phyloP scores from a whole-genome alignment of 2,888 invertebrate genomes.

The Pteria penguin region DNA sequence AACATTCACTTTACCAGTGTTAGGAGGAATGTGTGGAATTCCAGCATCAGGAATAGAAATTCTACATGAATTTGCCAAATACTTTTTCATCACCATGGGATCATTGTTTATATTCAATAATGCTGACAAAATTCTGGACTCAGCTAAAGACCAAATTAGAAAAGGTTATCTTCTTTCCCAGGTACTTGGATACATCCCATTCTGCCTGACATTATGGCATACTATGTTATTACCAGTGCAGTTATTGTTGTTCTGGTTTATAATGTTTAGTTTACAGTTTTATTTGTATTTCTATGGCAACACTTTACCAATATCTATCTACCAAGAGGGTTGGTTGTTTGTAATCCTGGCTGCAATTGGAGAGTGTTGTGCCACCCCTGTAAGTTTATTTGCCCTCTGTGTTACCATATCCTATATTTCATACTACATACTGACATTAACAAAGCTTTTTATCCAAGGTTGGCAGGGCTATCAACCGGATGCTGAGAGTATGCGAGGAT shows the following conservation, averaged over 20 bases:
- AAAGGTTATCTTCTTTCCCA: constrained; percentile 67
- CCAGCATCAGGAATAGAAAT: constrained; percentile 77
- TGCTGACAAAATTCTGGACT: constrained; percentile 77
- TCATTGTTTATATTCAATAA: constrained; percentile 80
- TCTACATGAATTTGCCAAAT: constrained; percentile 81
- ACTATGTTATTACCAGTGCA: constrained; percentile 81
- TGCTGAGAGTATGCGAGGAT: constrained; percentile 78
- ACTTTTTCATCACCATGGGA: constrained; percentile 79
- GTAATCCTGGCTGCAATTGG: constrained; percentile 78
- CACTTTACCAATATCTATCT: constrained; percentile 56
- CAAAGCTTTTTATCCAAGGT: constrained; percentile 80
- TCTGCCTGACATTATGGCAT: constrained; percentile 79
- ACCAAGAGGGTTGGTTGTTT: constrained; percentile 79
- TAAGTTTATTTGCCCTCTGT: constrained; percentile 82
- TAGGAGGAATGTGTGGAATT: constrained; percentile 80
- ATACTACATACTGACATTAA: constrained; percentile 79
- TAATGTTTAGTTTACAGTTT: constrained; percentile 80
- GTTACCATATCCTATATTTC: constrained; percentile 82
- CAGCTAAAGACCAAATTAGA: constrained; percentile 69
- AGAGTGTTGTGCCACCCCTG: constrained; percentile 81
- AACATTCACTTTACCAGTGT: constrained; percentile 81
- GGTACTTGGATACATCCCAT: constrained; percentile 77
- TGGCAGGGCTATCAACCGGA: constrained; percentile 74
- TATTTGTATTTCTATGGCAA: constrained; percentile 74
- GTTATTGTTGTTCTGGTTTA: constrained; percentile 82